phyloP scores from a whole-genome alignment of 2,888 invertebrate genomes.

The Cylloceria caligata region DNA sequence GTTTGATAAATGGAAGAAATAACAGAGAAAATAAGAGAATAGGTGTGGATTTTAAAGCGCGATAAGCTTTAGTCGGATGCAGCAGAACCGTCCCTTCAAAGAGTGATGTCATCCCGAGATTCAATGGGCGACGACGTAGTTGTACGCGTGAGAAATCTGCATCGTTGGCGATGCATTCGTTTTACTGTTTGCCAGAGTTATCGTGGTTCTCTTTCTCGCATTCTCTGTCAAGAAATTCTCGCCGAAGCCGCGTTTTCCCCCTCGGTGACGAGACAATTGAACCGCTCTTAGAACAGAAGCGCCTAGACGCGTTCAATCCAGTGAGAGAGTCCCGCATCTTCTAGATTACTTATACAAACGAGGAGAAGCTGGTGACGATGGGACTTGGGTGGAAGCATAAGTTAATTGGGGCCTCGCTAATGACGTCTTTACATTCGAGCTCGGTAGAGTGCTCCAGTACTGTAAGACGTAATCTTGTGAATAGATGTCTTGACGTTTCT shows the following conservation, averaged over 20 bases:
- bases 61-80: constrained; percentile 41
- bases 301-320: constrained; percentile 45
- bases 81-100: constrained; percentile 8
- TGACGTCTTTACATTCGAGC: constrained; percentile 57
- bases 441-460: constrained; percentile 30
- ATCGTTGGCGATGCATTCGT: constrained; percentile 48
- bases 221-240: constrained; percentile 47
- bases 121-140: constrained; percentile 53
- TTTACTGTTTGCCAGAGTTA: constrained; percentile 41
- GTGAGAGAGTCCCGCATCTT: constrained; percentile 42
- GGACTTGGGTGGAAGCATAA: constrained; percentile 41
- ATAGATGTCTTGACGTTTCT: constrained; percentile 10
- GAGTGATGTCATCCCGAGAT: constrained; percentile 48
- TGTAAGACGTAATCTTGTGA: constrained; percentile 37
- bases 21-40: constrained; percentile 51
- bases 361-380: constrained; percentile 37
- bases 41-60: constrained; percentile 28
- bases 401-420: constrained; percentile 66
- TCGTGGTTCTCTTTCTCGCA: constrained; percentile 42
- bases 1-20: constrained; percentile 57
- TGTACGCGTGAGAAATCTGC: constrained; percentile 51
- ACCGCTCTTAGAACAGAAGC: constrained; percentile 59
- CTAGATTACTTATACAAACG: constrained; percentile 54
- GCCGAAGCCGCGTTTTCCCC: constrained; percentile 50
- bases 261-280: constrained; percentile 66